Evolutionary conservation across 2,113 vertebrate species (phyloP), one percentile per base, ranked within the genome.

Genomic region (Hydropotes inermis): DNA sequence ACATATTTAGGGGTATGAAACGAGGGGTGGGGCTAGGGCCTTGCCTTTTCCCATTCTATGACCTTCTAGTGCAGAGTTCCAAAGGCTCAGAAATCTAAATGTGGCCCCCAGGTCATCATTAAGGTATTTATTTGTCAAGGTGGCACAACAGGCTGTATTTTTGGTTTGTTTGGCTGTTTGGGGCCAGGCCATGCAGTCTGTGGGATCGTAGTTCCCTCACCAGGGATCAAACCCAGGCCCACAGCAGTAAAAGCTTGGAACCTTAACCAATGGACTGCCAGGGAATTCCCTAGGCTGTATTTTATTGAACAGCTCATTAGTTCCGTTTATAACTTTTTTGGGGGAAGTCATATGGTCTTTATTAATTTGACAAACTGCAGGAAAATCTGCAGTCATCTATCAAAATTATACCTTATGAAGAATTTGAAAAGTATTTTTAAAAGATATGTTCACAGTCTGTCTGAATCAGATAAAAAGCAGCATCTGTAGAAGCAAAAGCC

Each of bases 361-460:
- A 99, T 98, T 98, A 97, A 98, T 97, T 94, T 98, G 97, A 98
- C 97, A 98, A 98, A 98, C 96, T 99, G 33, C 98, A 98, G 86
- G 98, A 98, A 98, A 98, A 96, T 98, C 97, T 98, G 96, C 95
- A 98, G 83, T 98, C 97, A 98, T 98, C 98, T 98, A 98, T 99
- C 98, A 99, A 99, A 99, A 99, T 92, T 4, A 0, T 98, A 98
- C 98, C 70, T 98, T 98, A 98, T 91, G 93, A 98, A 98, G 98
- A 98, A 98, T 98, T 14, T 2, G 96, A 98, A 98, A 99, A 95
- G 81, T 94, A 64, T 98, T 98, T 98, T 5, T 98, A 98, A 99
- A 99, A 98, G 96, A 89, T 96, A 33, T 57, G 97, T 98, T 98
- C 98, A 98, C 98, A 99, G 97, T 98, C 94, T 97, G 93, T 98